Evolutionary conservation across 2,113 vertebrate species (phyloP).

Genomic region (Chinchilla lanigera): DNA sequence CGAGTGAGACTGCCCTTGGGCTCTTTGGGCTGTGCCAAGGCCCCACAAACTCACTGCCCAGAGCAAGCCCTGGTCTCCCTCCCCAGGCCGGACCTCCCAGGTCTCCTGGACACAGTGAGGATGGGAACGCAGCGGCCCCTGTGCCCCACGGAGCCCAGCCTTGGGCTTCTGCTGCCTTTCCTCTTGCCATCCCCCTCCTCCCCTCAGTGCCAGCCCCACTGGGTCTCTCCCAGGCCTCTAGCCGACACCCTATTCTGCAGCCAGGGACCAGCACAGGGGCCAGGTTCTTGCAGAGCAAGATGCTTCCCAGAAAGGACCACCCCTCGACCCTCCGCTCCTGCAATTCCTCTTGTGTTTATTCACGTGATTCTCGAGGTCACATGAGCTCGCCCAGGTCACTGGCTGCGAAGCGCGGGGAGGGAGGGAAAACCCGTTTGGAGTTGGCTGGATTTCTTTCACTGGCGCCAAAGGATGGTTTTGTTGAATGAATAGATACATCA

Average conservation of each 20-base stretch:
- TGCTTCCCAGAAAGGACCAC: background rate
- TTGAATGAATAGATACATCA: background rate
- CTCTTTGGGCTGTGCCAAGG: rapidly evolving
- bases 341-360: rapidly evolving
- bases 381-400: rapidly evolving
- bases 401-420: rapidly evolving
- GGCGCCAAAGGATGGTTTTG: rapidly evolving
- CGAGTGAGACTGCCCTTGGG: background rate
- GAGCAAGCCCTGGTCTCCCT: rapidly evolving
- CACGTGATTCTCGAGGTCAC: too few species aligned
- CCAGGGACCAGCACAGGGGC: rapidly evolving
- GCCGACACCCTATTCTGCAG: background rate
- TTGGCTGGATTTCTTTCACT: too few species aligned
- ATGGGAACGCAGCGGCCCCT: rapidly evolving
- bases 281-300: too few species aligned
- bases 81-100: background rate
- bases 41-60: background rate
- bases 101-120: rapidly evolving
- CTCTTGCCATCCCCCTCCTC: rapidly evolving
- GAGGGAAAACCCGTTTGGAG: background rate
- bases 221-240: rapidly evolving
- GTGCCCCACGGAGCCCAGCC: background rate
- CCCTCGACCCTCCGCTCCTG: rapidly evolving
- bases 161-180: rapidly evolving
- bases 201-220: rapidly evolving